Conservation (phyloP, 2,888 invertebrate genomes). For the Ephialtes manifestator region DNA sequence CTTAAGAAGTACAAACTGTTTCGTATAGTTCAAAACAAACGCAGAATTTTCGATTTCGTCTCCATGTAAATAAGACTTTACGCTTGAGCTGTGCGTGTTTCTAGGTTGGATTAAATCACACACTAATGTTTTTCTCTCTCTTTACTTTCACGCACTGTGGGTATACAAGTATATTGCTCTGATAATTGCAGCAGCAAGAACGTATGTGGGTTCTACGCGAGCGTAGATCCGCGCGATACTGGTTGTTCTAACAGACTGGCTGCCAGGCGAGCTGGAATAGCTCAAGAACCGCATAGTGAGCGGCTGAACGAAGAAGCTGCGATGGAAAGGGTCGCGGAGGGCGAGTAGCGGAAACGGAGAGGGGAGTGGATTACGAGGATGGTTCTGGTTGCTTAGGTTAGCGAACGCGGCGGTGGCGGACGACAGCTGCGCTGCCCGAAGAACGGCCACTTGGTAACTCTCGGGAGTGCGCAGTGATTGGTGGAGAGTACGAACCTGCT, state of each 20-base stretch:
- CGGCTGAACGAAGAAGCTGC: conserved; percentile 36
- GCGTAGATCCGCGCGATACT: conserved; percentile 51
- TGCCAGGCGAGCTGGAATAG: conserved; percentile 18
- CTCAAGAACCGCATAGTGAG: conserved; percentile 25
- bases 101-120: conserved; percentile 23
- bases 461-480: conserved; percentile 46
- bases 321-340: conserved; percentile 33
- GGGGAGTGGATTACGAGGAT: conserved; percentile 7
- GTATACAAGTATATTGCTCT: background rate
- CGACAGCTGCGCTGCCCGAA: conserved; percentile 63
- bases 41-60: background rate
- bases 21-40: background rate
- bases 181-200: background rate
- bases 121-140: background rate
- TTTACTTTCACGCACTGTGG: background rate
- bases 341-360: conserved; percentile 8
- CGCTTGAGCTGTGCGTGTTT: conserved; percentile 63
- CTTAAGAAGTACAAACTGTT: background rate
- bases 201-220: background rate
- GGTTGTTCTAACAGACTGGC: conserved; percentile 66
- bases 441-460: conserved; percentile 59
- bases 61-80: conserved; percentile 35
- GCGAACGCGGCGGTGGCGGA: background rate
- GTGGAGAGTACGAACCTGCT: conserved; percentile 22
- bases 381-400: conserved; percentile 38